Conservation (phyloP, 2,888 invertebrate species). For the Patella pellucida region DNA sequence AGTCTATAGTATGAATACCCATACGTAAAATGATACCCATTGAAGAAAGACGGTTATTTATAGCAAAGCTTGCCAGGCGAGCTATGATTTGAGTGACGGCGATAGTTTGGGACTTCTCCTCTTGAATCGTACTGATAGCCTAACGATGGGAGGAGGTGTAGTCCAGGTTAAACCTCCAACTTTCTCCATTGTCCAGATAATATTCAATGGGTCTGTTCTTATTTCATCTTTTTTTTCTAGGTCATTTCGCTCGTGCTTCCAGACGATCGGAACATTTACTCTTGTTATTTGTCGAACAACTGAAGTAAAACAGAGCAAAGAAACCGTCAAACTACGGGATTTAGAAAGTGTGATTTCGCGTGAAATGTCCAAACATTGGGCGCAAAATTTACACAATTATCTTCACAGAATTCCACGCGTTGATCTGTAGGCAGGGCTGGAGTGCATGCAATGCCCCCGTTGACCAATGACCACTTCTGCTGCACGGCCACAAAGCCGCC, state of each 20-base stretch:
- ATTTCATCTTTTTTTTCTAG: conserved; percentile 3
- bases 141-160: too few relatives aligned
- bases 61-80: conserved; percentile 10
- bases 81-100: conserved; percentile 1
- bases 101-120: background rate
- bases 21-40: conserved; percentile 28
- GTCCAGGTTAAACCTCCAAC: too few relatives aligned
- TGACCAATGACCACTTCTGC: background rate
- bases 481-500: background rate
- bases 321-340: conserved; percentile 26
- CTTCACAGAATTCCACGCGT: conserved; percentile 8
- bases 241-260: conserved; percentile 21
- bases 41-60: conserved; percentile 25
- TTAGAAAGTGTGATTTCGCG: conserved; percentile 28
- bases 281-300: conserved; percentile 24
- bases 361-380: conserved; percentile 24
- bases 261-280: conserved; percentile 23
- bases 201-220: background rate
- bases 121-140: too few relatives aligned
- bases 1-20: conserved; percentile 18
- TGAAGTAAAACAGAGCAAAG: conserved; percentile 20
- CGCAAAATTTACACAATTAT: conserved; percentile 21
- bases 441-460: background rate
- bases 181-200: background rate
- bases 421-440: conserved; percentile 1